phyloP scores from a whole-genome alignment of 2,888 invertebrate species.

The Tiphia femorata region DNA sequence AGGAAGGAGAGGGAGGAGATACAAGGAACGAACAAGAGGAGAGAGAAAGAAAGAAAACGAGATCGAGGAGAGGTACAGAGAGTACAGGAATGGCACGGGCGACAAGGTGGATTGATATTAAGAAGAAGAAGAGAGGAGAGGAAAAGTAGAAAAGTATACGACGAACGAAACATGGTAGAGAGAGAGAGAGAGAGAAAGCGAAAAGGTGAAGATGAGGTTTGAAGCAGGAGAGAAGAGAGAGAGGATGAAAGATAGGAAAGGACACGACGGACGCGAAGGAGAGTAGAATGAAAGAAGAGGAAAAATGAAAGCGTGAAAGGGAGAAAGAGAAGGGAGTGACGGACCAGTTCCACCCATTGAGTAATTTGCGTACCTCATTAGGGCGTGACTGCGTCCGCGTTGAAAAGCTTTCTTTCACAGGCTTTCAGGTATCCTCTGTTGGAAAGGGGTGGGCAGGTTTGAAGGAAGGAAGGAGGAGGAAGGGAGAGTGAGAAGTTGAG shows the following conservation, averaged over 20 bases:
- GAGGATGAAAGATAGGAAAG: background rate
- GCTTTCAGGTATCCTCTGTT: conserved; percentile 31
- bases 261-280: background rate
- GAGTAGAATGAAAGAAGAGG: background rate
- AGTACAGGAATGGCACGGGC: too few species aligned
- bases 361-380: conserved; percentile 45
- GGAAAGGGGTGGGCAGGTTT: conserved; percentile 10
- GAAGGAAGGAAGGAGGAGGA: conserved; percentile 11
- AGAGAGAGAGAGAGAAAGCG: too few species aligned
- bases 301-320: background rate
- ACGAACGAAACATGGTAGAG: too few species aligned
- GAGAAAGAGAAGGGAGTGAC: conserved; percentile 2
- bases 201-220: too few species aligned
- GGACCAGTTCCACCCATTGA: conserved; percentile 32
- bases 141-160: too few species aligned
- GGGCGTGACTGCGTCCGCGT: conserved; percentile 39
- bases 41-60: too few species aligned
- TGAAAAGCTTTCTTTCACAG: conserved; percentile 43
- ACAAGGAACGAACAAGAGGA: too few species aligned
- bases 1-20: too few species aligned
- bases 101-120: too few species aligned
- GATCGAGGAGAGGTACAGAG: too few species aligned
- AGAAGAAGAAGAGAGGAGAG: too few species aligned
- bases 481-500: conserved; percentile 1
- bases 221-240: too few species aligned